Percentiles rank a stretch among this genome's conserved stretches.
Evolutionary conservation across 2,888 invertebrate genomes (phyloP).

Genomic region (Apoda limacodes): DNA sequence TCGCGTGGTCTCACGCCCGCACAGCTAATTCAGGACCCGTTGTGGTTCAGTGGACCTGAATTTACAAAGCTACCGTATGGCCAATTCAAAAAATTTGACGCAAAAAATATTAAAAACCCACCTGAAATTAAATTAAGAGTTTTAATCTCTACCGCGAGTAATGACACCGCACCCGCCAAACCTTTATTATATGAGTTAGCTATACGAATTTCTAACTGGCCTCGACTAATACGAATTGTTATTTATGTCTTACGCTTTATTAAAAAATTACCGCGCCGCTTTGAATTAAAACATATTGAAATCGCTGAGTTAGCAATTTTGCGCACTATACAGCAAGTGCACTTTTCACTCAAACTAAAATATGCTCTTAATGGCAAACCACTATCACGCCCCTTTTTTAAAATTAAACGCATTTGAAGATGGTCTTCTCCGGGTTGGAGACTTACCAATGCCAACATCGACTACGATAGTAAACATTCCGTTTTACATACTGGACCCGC

Average conservation of each 20-base stretch:
- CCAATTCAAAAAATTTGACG: not conserved
- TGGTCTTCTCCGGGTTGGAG: too few species aligned
- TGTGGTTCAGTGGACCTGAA: constrained; percentile 6
- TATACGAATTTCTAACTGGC: not conserved
- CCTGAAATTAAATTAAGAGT: too few species aligned
- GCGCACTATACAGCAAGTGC: too few species aligned
- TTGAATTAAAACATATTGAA: too few species aligned
- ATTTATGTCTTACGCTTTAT: not conserved
- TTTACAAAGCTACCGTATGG: constrained; percentile 1
- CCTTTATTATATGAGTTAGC: not conserved
- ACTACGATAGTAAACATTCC: constrained; percentile 2
- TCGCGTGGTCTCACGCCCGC: constrained; percentile 7
- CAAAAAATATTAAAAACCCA: constrained; percentile 1
- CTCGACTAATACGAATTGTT: not conserved
- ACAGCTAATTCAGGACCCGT: constrained; percentile 5
- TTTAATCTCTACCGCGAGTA: too few species aligned
- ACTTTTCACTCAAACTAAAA: too few species aligned
- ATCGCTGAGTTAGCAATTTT: too few species aligned
- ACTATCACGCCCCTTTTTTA: not conserved
- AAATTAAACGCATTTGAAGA: not conserved
- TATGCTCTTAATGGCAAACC: too few species aligned
- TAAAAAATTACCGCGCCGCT: too few species aligned
- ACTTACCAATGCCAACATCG: constrained; percentile 1
- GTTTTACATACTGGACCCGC: not conserved
- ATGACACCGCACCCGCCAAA: not conserved